Evolutionary conservation across 2,113 vertebrate species (phyloP).

Genomic region (Mesitornis unicolor): DNA sequence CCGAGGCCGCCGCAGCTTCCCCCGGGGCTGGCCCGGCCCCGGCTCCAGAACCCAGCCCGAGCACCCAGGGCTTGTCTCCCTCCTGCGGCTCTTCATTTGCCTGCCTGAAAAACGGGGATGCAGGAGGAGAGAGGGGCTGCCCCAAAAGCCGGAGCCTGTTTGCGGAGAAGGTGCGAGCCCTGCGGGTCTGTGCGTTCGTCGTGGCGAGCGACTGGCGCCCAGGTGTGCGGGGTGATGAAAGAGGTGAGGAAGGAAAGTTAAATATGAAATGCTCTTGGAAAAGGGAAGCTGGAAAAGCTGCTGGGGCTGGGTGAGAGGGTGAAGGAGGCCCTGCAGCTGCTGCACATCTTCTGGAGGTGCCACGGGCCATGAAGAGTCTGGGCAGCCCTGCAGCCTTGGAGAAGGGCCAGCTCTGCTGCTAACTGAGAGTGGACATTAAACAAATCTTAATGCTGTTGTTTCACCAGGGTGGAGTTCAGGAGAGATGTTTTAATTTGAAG

Average conservation of each 20-base stretch:
- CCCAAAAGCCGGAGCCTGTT: not conserved
- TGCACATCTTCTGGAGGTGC: not conserved
- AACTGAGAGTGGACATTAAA: not conserved
- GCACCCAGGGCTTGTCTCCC: not conserved
- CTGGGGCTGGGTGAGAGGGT: not conserved
- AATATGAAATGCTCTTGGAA: not conserved
- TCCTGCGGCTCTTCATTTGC: not conserved
- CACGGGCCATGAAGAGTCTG: not conserved
- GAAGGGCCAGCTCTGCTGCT: not conserved
- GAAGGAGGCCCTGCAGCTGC: not conserved
- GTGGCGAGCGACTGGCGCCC: not conserved
- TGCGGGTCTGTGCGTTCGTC: not conserved
- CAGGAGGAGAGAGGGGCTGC: not conserved
- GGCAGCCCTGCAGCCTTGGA: not conserved
- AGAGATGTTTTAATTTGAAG: not conserved
- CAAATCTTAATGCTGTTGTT: not conserved
- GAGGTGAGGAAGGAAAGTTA: not conserved
- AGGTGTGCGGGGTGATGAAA: not conserved
- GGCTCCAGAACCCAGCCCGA: not conserved
- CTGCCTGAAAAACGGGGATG: not conserved
- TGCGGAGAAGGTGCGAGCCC: not conserved
- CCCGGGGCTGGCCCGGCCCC: not conserved
- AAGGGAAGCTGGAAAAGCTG: not conserved
- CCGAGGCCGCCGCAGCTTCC: slow-evolving; percentile 16
- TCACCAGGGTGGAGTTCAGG: not conserved